phyloP scores from a whole-genome alignment of 2,797 vertebrate species.

The Australoheros facetus region DNA sequence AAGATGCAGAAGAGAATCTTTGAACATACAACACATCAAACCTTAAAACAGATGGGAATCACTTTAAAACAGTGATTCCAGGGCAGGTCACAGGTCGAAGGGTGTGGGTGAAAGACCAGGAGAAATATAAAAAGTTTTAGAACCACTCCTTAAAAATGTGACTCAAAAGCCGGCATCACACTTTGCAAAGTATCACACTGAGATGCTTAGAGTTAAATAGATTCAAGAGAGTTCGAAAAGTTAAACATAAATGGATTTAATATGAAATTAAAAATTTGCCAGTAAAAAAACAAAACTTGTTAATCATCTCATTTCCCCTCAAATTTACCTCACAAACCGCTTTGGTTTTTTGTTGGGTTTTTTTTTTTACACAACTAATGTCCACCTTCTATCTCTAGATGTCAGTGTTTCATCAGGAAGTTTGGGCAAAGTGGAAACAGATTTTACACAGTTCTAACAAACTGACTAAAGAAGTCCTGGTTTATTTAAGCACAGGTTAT shows the following conservation, averaged over 20 bases:
- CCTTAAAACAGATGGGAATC: not conserved
- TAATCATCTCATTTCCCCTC: not conserved
- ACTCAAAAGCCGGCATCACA: not conserved
- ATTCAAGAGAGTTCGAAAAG: not conserved
- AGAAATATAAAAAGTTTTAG: no score
- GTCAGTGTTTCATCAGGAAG: conserved; percentile 47
- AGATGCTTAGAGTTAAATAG: not conserved
- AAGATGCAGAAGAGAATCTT: not conserved
- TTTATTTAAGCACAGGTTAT: conserved; percentile 49
- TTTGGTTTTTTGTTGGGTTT: no score
- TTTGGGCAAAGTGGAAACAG: not conserved
- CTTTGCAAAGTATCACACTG: not conserved
- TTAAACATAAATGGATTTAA: conserved; percentile 6
- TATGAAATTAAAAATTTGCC: not conserved
- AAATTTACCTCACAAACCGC: not conserved
- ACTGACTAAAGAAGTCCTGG: conserved; percentile 14
- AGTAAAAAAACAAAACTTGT: fast-evolving
- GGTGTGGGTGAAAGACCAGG: no score
- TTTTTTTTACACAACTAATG: not conserved
- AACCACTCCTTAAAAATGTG: not conserved
- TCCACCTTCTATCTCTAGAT: conserved; percentile 39
- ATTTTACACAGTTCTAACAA: not conserved
- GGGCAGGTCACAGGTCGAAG: no score
- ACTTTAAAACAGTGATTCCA: no score
- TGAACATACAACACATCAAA: not conserved